A percentile compares a stretch with the other conserved stretches of the same genome.
Conservation (phyloP, 2,797 vertebrate genomes). For the Labeo calbasu region DNA sequence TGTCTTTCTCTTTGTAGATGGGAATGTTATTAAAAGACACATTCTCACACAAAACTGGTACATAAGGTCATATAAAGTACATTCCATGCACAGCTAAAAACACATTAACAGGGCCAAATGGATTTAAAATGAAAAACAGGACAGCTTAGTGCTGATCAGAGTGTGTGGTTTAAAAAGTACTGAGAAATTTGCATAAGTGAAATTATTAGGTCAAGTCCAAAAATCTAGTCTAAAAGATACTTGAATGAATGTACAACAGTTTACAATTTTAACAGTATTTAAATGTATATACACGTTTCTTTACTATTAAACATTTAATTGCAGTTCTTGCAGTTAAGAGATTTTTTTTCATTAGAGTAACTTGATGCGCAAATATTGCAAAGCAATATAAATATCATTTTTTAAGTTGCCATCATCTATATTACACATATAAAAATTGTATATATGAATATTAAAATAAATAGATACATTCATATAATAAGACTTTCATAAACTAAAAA, state of each 20-base stretch:
- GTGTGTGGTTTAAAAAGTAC: not conserved
- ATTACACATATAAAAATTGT: not conserved
- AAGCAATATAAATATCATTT: not conserved
- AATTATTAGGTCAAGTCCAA: not conserved
- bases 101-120: not conserved
- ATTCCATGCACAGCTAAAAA: not conserved
- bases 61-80: constrained; percentile 11
- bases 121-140: not conserved
- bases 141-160: not conserved
- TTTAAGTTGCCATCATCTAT: not conserved
- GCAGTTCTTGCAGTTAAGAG: not conserved
- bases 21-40: constrained; percentile 12
- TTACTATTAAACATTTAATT: not conserved
- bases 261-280: not conserved
- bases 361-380: no score
- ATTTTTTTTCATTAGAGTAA: not conserved
- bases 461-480: not conserved
- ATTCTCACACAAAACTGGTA: constrained; percentile 14
- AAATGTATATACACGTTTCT: not conserved
- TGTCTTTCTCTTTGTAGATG: constrained; percentile 9
- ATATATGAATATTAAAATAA: not conserved
- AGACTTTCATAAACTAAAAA: not conserved
- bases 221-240: not conserved
- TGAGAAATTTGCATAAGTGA: not conserved
- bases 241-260: not conserved